These are phyloP conservation scores for Parauchenoglanis punctatus DNA, from an alignment of 2,797 vertebrate species.

Conservation along the genomic window DNA sequence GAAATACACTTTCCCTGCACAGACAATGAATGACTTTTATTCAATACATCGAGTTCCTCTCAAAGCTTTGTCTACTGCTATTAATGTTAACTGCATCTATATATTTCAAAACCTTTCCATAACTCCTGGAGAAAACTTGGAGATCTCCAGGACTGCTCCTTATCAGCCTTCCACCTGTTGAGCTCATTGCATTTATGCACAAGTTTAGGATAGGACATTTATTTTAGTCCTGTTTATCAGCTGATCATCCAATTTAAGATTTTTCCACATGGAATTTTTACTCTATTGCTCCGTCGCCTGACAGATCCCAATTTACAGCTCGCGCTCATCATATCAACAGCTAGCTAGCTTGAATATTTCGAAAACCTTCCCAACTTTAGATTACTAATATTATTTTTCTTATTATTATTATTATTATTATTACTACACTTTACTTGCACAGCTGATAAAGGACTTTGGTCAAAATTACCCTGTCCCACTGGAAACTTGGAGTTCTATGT, in stretches of 20 bases:
- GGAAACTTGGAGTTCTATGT: not conserved
- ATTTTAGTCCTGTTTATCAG: not conserved
- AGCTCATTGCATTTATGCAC: not conserved
- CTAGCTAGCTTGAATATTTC: not conserved
- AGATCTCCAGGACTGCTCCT: not conserved
- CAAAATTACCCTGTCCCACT: not conserved
- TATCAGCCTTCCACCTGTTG: conserved; percentile 1
- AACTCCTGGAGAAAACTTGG: not conserved
- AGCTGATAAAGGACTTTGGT: not conserved
- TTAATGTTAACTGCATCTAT: not conserved
- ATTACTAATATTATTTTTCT: not conserved
- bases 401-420: not conserved
- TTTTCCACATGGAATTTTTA: not conserved
- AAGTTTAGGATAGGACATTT: not conserved
- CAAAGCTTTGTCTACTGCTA: not conserved
- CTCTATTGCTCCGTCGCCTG: not conserved
- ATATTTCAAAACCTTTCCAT: not conserved
- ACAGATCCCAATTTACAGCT: not conserved
- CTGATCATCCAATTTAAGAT: not conserved
- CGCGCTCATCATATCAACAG: not conserved
- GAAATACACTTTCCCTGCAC: not conserved
- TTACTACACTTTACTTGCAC: not conserved
- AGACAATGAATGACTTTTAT: not conserved
- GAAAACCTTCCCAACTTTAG: not conserved
- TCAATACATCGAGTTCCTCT: not conserved